phyloP scores from a whole-genome alignment of 1,140 invertebrate species.

The Panagrolaimus sp. region DNA sequence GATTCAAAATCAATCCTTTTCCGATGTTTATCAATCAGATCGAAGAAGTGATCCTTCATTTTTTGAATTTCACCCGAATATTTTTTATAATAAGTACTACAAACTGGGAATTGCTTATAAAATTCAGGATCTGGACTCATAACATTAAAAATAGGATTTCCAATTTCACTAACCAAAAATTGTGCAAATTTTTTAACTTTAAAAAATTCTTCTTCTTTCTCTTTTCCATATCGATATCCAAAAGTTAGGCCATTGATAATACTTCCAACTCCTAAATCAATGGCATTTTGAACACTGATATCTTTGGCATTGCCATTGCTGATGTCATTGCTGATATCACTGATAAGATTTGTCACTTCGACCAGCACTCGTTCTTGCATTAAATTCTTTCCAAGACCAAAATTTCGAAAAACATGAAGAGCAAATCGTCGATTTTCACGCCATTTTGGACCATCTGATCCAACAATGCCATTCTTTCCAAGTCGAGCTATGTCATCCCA shows the following conservation, averaged over 20 bases:
- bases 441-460: slow-evolving; percentile 27
- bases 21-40: neutral
- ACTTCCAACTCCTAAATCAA: slow-evolving; percentile 29
- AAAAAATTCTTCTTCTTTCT: neutral
- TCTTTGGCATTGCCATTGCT: neutral
- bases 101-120: slow-evolving; percentile 23
- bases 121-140: neutral
- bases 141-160: neutral
- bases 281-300: slow-evolving; percentile 19
- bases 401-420: slow-evolving; percentile 25
- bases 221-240: slow-evolving; percentile 23
- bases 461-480: slow-evolving; percentile 21
- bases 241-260: slow-evolving; percentile 26
- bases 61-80: slow-evolving; percentile 1
- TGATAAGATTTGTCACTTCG: neutral
- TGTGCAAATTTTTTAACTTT: slow-evolving; percentile 6
- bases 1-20: slow-evolving; percentile 1
- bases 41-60: slow-evolving; percentile 11
- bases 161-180: neutral
- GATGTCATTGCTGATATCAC: neutral
- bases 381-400: slow-evolving; percentile 33
- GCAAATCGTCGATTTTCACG: slow-evolving; percentile 30
- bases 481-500: slow-evolving; percentile 13
- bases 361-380: slow-evolving; percentile 29
- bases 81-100: slow-evolving; percentile 18